Conservation (phyloP, 2,113 vertebrate genomes). For the Tupaia chinensis region DNA sequence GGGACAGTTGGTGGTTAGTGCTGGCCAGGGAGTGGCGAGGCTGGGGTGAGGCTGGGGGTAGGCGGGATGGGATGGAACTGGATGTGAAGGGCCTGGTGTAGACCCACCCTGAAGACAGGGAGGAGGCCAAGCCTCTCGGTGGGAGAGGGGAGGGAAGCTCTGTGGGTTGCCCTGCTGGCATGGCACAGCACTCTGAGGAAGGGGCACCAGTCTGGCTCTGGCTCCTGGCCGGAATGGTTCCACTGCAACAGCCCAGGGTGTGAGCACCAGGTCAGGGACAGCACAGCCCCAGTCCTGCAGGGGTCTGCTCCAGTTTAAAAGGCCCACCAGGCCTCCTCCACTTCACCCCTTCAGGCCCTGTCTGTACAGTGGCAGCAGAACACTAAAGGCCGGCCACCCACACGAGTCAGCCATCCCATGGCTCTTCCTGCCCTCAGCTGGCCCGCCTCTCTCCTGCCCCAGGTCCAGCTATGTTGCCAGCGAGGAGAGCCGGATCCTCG, state of each 20-base stretch:
- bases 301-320: neutral
- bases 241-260: neutral
- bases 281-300: neutral
- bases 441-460: neutral
- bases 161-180: neutral
- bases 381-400: neutral
- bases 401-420: neutral
- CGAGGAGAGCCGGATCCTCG: conserved; percentile 78
- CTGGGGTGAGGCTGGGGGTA: neutral
- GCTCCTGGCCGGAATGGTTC: neutral
- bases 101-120: neutral
- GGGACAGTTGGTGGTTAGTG: neutral
- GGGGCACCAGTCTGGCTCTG: neutral
- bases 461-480: conserved; percentile 80
- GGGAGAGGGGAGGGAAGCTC: neutral
- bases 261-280: neutral
- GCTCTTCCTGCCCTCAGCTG: fast-evolving
- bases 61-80: too few relatives aligned
- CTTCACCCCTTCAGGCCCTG: neutral
- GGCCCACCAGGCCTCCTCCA: neutral
- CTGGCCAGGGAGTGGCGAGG: neutral
- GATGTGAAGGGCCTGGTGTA: neutral
- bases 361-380: too few relatives aligned
- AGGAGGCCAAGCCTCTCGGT: neutral
- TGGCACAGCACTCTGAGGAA: neutral